A percentile compares a stretch with the other conserved stretches of the same genome.
Evolutionary conservation across 2,113 vertebrate genomes (phyloP).

Genomic region (Arvicanthis niloticus): DNA sequence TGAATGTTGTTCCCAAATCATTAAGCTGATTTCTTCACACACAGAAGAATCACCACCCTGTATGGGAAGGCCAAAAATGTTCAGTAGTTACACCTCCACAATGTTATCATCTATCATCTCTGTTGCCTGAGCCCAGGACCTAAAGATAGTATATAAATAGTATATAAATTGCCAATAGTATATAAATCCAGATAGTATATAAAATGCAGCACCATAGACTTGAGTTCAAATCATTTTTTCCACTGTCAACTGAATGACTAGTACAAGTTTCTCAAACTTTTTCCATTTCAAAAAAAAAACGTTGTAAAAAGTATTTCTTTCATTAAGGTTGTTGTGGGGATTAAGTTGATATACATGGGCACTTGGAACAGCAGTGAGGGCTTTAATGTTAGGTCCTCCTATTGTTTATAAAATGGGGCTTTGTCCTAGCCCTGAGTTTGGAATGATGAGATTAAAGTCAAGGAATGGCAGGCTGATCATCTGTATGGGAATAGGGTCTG

Average conservation of each 20-base stretch:
- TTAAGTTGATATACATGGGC: neutral
- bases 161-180: neutral
- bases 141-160: neutral
- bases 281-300: neutral
- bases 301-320: neutral
- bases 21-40: slow-evolving; percentile 30
- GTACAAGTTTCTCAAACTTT: slow-evolving; percentile 30
- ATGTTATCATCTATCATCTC: neutral
- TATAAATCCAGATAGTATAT: neutral
- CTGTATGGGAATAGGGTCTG: neutral
- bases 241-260: neutral
- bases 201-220: neutral
- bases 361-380: neutral
- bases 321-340: neutral
- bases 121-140: neutral
- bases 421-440: neutral
- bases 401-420: slow-evolving; percentile 48
- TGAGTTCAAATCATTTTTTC: slow-evolving; percentile 38
- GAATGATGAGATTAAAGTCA: neutral
- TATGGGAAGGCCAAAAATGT: neutral
- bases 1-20: slow-evolving; percentile 12
- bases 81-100: neutral
- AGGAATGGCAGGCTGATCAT: neutral
- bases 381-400: slow-evolving; percentile 22
- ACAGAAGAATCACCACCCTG: neutral